These are phyloP conservation scores for Penaeus vannamei DNA, from an alignment of 1,140 invertebrate genomes.

Conservation along the genomic window DNA sequence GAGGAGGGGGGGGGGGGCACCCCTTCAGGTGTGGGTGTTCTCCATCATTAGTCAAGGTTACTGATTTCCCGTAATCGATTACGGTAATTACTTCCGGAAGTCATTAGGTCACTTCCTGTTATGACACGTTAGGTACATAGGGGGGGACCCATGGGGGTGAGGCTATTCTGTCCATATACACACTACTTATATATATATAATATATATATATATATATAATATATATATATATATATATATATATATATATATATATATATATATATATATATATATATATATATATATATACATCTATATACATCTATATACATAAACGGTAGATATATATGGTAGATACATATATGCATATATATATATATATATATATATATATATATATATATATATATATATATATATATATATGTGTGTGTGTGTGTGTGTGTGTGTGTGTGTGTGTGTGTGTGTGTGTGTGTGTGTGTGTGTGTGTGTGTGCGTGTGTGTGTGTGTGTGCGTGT, in stretches of 20 bases:
- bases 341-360: background rate
- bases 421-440: background rate
- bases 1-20: too few relatives aligned
- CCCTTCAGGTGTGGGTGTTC: too few relatives aligned
- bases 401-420: background rate
- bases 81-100: too few relatives aligned
- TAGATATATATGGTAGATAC: background rate
- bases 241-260: background rate
- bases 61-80: too few relatives aligned
- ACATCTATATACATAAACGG: background rate
- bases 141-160: too few relatives aligned
- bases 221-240: background rate
- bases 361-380: background rate
- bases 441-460: conserved; percentile 7
- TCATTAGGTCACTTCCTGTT: too few relatives aligned
- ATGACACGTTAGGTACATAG: too few relatives aligned
- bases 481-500: background rate
- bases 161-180: too few relatives aligned
- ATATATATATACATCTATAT: background rate
- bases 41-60: too few relatives aligned
- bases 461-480: background rate
- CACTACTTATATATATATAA: background rate
- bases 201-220: background rate
- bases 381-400: conserved; percentile 1
- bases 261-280: background rate